Conservation (phyloP, 2,797 vertebrate genomes). For the Pantherophis alleghaniensis region DNA sequence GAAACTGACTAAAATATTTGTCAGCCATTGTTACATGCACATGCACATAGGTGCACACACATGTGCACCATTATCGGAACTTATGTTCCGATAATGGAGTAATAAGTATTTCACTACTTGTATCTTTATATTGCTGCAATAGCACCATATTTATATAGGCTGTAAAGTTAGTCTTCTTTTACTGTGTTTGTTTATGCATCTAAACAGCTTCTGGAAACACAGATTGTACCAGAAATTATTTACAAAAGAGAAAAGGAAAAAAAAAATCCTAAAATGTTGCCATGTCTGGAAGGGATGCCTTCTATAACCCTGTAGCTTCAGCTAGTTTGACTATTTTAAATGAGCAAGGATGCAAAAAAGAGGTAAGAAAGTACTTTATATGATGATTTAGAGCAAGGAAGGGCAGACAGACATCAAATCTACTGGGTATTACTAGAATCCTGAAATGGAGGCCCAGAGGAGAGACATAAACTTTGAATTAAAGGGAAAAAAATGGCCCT, state of each 20-base stretch:
- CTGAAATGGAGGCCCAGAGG: not conserved
- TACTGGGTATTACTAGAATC: not conserved
- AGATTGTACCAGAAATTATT: not conserved
- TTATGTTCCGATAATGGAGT: not conserved
- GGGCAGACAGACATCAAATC: not conserved
- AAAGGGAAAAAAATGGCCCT: not conserved
- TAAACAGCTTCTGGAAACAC: not conserved
- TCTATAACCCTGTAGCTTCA: not conserved
- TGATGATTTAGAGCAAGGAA: not conserved
- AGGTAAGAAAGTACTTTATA: not conserved
- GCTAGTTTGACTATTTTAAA: not conserved
- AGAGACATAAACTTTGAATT: not conserved
- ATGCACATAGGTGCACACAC: not conserved
- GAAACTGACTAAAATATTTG: not conserved
- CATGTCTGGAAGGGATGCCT: not conserved
- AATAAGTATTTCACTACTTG: not conserved
- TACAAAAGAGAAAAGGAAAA: not conserved
- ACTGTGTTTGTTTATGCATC: not conserved
- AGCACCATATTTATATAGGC: not conserved
- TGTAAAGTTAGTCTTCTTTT: not conserved
- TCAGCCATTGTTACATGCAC: slow-evolving; percentile 1
- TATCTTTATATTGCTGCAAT: not conserved
- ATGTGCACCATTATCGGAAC: no score
- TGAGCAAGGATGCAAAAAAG: not conserved
- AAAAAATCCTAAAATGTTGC: not conserved